Evolutionary conservation across 2,888 invertebrate genomes (phyloP).

Genomic region (Dorcus hopei): DNA sequence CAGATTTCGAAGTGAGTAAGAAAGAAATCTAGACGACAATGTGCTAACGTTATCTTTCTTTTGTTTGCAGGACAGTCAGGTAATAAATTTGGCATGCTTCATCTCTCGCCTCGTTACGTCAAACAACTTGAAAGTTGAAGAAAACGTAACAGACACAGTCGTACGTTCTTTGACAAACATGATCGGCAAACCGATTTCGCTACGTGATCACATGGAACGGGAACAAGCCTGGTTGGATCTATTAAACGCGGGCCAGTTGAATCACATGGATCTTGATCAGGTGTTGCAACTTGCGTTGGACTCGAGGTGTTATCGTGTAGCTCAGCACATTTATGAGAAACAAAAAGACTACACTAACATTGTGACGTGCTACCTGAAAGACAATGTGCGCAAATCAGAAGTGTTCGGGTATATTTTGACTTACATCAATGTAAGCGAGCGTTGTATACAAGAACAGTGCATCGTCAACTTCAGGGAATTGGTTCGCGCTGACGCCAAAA

Average conservation of each 20-base stretch:
- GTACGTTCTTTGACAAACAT: slow-evolving; percentile 51
- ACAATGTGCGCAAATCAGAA: slow-evolving; percentile 59
- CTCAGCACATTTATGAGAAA: slow-evolving; percentile 66
- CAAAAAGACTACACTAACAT: slow-evolving; percentile 60
- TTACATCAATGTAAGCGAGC: slow-evolving; percentile 45
- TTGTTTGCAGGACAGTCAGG: slow-evolving; percentile 52
- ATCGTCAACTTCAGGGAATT: slow-evolving; percentile 52
- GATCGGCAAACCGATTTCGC: slow-evolving; percentile 34
- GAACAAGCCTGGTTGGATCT: slow-evolving; percentile 72
- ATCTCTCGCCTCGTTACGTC: slow-evolving; percentile 43
- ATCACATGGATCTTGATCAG: slow-evolving; percentile 56
- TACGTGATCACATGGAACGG: slow-evolving; percentile 61
- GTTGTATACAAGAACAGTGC: slow-evolving; percentile 51
- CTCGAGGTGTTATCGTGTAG: slow-evolving; percentile 68
- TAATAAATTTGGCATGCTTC: slow-evolving; percentile 46
- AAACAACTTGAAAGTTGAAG: slow-evolving; percentile 42
- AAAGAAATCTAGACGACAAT: neutral
- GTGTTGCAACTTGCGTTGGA: slow-evolving; percentile 61
- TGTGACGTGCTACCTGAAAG: slow-evolving; percentile 65
- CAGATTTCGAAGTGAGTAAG: slow-evolving; percentile 62
- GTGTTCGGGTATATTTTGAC: slow-evolving; percentile 58
- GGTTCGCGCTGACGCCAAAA: slow-evolving; percentile 58
- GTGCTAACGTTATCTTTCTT: no score
- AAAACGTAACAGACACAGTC: slow-evolving; percentile 55
- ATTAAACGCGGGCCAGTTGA: slow-evolving; percentile 59